phyloP scores from a whole-genome alignment of 1,140 invertebrate species.

The Mycetomoellerius zeteki region DNA sequence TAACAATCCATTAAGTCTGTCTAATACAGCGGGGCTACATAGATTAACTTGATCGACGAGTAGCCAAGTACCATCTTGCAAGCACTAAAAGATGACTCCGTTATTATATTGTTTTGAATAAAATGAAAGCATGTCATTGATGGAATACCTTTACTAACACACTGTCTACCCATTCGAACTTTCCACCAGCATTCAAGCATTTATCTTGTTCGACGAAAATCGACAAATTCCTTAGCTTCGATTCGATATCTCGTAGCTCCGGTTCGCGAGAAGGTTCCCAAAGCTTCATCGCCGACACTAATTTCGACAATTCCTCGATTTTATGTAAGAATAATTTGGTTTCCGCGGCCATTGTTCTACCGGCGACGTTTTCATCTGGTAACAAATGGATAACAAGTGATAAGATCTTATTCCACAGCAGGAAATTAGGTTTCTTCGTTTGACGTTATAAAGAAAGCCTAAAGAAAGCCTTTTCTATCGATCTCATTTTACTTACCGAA shows the following conservation, averaged over 20 bases:
- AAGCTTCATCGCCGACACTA: constrained; percentile 77
- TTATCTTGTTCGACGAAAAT: constrained; percentile 86
- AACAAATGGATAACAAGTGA: background rate
- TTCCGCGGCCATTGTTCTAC: constrained; percentile 86
- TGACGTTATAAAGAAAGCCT: background rate
- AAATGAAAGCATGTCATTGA: constrained; percentile 50
- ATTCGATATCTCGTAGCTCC: constrained; percentile 84
- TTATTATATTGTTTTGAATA: background rate
- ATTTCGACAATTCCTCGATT: constrained; percentile 77
- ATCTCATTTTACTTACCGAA: constrained; percentile 72
- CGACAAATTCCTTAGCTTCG: constrained; percentile 79
- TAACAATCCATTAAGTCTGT: constrained; percentile 97
- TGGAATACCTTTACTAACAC: constrained; percentile 92
- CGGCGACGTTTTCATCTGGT: constrained; percentile 74
- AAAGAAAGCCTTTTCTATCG: background rate
- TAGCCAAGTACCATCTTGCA: constrained; percentile 95
- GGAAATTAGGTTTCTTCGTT: background rate
- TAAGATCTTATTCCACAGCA: constrained; percentile 31
- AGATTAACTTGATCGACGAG: constrained; percentile 99
- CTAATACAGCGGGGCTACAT: constrained; percentile 98
- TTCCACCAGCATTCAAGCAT: constrained; percentile 92
- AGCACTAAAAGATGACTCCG: constrained; percentile 87
- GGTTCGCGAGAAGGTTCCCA: constrained; percentile 48
- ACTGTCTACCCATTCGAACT: constrained; percentile 99
- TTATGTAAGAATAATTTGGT: constrained; percentile 87